Conservation (phyloP, 1,140 invertebrate genomes). For the Olivierus martensii region DNA sequence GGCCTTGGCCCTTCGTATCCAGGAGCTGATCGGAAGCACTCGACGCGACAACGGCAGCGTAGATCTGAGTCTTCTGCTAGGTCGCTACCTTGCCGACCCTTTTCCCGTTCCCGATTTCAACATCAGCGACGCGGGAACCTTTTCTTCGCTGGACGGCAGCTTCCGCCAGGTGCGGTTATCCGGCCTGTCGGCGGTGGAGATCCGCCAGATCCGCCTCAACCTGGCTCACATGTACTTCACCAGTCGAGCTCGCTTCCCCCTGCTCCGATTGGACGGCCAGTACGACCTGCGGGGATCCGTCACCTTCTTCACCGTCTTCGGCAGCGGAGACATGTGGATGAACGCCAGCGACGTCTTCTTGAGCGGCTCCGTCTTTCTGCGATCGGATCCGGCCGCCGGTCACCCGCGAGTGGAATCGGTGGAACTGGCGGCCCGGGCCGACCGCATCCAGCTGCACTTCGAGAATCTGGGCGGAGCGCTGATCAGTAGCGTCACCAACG, state of each 20-base stretch:
- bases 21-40: constrained; percentile 3
- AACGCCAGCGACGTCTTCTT: constrained; percentile 15
- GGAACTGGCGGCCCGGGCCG: constrained; percentile 4
- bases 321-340: constrained; percentile 21
- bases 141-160: constrained; percentile 4
- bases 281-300: constrained; percentile 17
- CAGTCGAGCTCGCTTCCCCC: constrained; percentile 9
- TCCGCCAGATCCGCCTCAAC: constrained; percentile 13
- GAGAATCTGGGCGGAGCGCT: constrained; percentile 17
- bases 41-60: constrained; percentile 4
- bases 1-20: background rate
- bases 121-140: constrained; percentile 4
- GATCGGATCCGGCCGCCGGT: background rate
- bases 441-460: constrained; percentile 15
- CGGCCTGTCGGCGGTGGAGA: constrained; percentile 10
- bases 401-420: constrained; percentile 6
- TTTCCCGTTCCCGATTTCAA: constrained; percentile 11
- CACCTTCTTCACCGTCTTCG: constrained; percentile 10
- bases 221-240: constrained; percentile 12
- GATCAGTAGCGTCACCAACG: constrained; percentile 9
- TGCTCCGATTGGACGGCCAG: constrained; percentile 12
- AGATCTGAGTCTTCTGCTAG: constrained; percentile 7
- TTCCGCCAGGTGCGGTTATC: constrained; percentile 13
- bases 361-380: background rate
- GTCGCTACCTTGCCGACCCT: constrained; percentile 16